These are phyloP conservation scores for Hippocampus abdominalis DNA, from an alignment of 2,113 vertebrate species.

Conservation along the genomic window DNA sequence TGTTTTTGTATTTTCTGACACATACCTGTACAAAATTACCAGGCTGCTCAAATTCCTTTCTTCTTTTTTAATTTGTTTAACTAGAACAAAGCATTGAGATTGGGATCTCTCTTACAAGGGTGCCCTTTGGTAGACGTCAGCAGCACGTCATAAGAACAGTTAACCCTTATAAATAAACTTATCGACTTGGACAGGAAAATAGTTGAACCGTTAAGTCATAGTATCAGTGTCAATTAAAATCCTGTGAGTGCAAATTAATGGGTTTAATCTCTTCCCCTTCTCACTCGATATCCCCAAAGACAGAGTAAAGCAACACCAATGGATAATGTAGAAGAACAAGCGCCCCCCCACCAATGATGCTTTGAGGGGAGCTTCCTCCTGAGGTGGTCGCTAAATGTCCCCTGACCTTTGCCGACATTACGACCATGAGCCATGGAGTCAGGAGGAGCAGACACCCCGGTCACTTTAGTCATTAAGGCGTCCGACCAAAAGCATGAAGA, in stretches of 20 bases:
- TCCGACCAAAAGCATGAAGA: slow-evolving; percentile 96
- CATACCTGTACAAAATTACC: too few species aligned
- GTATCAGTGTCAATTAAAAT: neutral
- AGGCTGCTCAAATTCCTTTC: too few species aligned
- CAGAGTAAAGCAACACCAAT: neutral
- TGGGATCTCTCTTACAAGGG: too few species aligned
- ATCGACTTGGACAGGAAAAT: too few species aligned
- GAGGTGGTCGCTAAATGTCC: slow-evolving; percentile 14
- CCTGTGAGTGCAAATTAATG: neutral
- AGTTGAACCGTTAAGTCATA: neutral
- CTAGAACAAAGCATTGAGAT: too few species aligned
- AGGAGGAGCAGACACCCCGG: slow-evolving; percentile 76
- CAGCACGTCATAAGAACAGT: too few species aligned
- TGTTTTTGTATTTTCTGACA: too few species aligned
- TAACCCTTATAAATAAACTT: too few species aligned
- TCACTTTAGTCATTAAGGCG: slow-evolving; percentile 90
- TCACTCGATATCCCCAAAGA: slow-evolving; percentile 13
- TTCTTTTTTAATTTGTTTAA: too few species aligned
- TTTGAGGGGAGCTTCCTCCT: slow-evolving; percentile 42
- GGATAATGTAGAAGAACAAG: slow-evolving; percentile 38
- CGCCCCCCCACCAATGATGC: slow-evolving; percentile 1
- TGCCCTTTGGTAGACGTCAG: too few species aligned
- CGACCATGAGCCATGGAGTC: slow-evolving; percentile 79
- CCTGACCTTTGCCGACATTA: neutral
- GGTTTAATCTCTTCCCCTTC: neutral